A percentile compares a stretch with the other conserved stretches of the same genome.
These are phyloP conservation scores for Phaenicophaeus curvirostris DNA, from an alignment of 2,797 vertebrate species.

Conservation along the genomic window DNA sequence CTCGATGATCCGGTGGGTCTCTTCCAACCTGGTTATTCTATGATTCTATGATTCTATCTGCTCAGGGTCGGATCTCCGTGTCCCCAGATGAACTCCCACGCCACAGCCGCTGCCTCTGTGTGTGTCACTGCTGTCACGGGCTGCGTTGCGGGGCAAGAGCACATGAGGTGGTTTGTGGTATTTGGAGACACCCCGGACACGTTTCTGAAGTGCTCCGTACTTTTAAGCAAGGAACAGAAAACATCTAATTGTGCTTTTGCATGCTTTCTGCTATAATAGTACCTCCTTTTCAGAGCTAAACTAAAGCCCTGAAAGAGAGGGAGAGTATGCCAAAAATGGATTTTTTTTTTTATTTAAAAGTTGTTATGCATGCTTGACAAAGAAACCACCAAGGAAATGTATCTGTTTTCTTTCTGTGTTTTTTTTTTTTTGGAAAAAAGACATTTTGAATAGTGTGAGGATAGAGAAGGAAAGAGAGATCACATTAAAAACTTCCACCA, in stretches of 20 bases:
- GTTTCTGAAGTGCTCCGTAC: not conserved
- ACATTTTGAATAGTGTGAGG: not conserved
- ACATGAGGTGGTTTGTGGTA: rapidly evolving
- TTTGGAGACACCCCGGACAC: not conserved
- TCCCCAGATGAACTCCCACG: rapidly evolving
- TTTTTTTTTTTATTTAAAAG: not conserved
- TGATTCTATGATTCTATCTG: too few relatives aligned
- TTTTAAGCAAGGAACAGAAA: not conserved
- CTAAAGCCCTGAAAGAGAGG: not conserved
- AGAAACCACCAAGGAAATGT: not conserved
- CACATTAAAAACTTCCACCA: conserved; percentile 44
- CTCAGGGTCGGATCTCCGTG: not conserved
- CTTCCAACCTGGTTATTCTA: too few relatives aligned
- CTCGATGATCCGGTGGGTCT: too few relatives aligned
- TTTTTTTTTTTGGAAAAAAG: not conserved
- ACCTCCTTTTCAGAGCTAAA: not conserved
- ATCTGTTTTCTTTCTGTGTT: not conserved
- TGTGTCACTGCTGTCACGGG: not conserved
- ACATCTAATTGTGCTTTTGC: not conserved
- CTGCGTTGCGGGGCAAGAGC: not conserved
- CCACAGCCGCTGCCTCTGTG: rapidly evolving
- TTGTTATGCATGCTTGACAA: not conserved
- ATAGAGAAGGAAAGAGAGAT: conserved; percentile 12
- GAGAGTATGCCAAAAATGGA: not conserved
- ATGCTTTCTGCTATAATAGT: not conserved